phyloP scores from a whole-genome alignment of 2,113 vertebrate species.

The Xiphophorus couchianus region DNA sequence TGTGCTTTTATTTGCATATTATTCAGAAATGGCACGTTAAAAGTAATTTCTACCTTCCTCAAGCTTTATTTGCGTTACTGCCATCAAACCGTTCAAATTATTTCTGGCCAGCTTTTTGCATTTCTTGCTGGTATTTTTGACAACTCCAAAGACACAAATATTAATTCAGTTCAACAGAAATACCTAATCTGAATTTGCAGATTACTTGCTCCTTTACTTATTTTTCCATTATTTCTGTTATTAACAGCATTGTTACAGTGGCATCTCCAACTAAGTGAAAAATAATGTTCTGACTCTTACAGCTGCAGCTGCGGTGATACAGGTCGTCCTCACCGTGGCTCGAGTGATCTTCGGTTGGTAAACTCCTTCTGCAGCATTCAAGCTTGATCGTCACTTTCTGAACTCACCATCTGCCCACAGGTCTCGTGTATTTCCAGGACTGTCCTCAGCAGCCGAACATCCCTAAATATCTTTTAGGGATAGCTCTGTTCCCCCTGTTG shows the following conservation, averaged over 20 bases:
- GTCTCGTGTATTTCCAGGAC: conserved; percentile 47
- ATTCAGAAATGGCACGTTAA: too few relatives aligned
- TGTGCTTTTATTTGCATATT: too few relatives aligned
- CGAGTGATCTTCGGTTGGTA: not conserved
- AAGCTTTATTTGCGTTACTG: too few relatives aligned
- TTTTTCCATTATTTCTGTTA: not conserved
- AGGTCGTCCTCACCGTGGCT: not conserved
- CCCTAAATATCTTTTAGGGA: conserved; percentile 56
- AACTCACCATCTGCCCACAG: conserved; percentile 12
- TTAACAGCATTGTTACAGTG: not conserved
- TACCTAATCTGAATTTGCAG: too few relatives aligned
- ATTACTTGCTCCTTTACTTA: not conserved
- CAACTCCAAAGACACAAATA: not conserved
- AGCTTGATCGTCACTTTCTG: not conserved
- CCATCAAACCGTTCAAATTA: too few relatives aligned
- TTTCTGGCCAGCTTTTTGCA: not conserved
- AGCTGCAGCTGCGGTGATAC: not conserved
- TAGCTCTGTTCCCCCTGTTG: conserved; percentile 33
- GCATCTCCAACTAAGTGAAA: not conserved
- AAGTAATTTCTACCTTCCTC: too few relatives aligned
- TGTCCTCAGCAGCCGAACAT: conserved; percentile 63
- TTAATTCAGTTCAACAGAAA: not conserved
- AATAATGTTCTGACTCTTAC: not conserved
- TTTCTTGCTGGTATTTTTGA: not conserved
- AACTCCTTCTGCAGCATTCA: not conserved